Evolutionary conservation across 2,113 vertebrate species (phyloP), one percentile per base, ranked within the genome.

Genomic region (Chionis minor): DNA sequence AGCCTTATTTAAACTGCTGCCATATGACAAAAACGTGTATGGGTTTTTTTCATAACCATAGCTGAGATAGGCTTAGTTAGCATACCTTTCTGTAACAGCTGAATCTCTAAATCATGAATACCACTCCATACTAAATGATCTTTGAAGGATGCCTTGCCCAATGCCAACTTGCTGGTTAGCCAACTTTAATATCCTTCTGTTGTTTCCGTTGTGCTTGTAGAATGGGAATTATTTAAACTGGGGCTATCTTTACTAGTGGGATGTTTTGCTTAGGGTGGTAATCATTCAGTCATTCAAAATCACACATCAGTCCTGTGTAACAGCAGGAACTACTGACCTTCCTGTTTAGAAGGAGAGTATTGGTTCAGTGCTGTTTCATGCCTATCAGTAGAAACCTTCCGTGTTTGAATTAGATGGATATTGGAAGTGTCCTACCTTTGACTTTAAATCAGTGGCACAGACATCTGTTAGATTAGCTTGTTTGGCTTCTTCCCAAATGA

Each of bases 341-440:
- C 14, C 30, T 5, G 0, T 63, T 92, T 40, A 55, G 24, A 69
- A 16, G 8, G 12, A 67, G 30, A 70, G 22, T 24, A 10, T 21
- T 65, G 51, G 9, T 72, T 84, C 65, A 27, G 52, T 65, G 56
- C 7, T 79, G 40, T 33, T 88, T 54, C 52, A 19, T 45, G 47
- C 24, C 80, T 85, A 59, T 55, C 82, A 40, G 82, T 33, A 56
- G 72, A 93, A 93, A 63, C 56, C 35, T 58, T 79, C 18, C 42
- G 72, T 75, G 49, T 54, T 63, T 54, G 61, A 85, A 92, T 86
- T 77, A 90, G 70, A 80, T 88, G 75, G 90, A 89, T 95, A 95
- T 87, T 93, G 95, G 72, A 96, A 90, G 71, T 70, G 59, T 94
- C 87, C 69, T 96, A 90, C 85, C 79, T 95, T 96, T 96, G 91